A percentile compares a stretch with the other conserved stretches of the same genome.
These are phyloP conservation scores for Orthosia cruda DNA, from an alignment of 2,888 invertebrate genomes.

Conservation along the genomic window DNA sequence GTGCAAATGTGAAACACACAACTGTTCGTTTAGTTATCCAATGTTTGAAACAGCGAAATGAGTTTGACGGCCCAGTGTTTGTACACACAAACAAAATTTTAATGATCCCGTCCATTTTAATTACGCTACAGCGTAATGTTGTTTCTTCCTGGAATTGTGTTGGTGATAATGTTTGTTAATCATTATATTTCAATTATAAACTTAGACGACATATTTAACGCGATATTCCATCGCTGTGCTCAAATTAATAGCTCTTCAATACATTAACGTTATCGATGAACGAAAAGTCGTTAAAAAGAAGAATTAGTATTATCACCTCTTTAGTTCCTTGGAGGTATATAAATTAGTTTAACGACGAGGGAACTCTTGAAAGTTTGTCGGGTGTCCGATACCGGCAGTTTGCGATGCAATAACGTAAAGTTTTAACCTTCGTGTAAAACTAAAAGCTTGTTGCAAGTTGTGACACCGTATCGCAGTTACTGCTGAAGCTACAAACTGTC, in stretches of 20 bases:
- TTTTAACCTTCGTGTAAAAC: slow-evolving; percentile 61
- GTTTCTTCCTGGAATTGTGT: slow-evolving; percentile 6
- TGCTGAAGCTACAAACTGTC: slow-evolving; percentile 18
- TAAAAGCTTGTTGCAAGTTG: slow-evolving; percentile 40
- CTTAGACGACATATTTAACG: neutral
- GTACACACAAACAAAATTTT: slow-evolving; percentile 52
- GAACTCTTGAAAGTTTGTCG: slow-evolving; percentile 62
- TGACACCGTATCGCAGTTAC: slow-evolving; percentile 45
- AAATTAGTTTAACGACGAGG: slow-evolving; percentile 59
- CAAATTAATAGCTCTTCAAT: neutral
- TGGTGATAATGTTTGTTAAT: neutral
- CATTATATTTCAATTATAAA: neutral
- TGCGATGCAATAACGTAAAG: slow-evolving; percentile 66
- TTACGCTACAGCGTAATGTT: slow-evolving; percentile 27
- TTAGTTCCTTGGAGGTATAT: slow-evolving; percentile 44
- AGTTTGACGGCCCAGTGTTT: slow-evolving; percentile 42
- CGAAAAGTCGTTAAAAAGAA: neutral
- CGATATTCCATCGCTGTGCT: too few species aligned
- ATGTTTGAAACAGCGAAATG: slow-evolving; percentile 40
- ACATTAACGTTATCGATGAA: neutral
- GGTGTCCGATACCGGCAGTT: slow-evolving; percentile 65
- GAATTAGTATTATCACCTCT: slow-evolving; percentile 15
- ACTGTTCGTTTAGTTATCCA: slow-evolving; percentile 32
- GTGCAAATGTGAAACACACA: slow-evolving; percentile 33
- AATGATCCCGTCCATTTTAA: slow-evolving; percentile 41